Conservation (phyloP, 2,888 invertebrate species). For the Cantharis nigra region DNA sequence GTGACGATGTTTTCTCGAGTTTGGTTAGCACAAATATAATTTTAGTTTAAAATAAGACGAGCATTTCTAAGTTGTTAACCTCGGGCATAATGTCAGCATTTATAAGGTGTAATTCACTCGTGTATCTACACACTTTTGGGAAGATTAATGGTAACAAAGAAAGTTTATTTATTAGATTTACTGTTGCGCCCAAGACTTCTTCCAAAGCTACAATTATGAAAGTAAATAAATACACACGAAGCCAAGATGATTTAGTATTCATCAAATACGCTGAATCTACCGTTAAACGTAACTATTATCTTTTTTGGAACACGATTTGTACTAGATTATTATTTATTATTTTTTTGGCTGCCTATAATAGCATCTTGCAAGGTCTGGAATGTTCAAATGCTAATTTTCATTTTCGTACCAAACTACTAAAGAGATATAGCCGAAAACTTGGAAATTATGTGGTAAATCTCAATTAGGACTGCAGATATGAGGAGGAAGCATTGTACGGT, state of each 20-base stretch:
- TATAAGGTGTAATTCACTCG: not conserved
- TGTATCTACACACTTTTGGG: not conserved
- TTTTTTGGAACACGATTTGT: not conserved
- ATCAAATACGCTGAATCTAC: not conserved
- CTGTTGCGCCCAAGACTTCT: not conserved
- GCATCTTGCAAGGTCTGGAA: not conserved
- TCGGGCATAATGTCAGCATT: not conserved
- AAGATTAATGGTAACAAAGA: not conserved
- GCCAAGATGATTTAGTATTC: not conserved
- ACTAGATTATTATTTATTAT: not conserved
- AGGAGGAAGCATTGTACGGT: not conserved
- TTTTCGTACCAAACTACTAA: not conserved
- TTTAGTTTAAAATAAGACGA: conserved; percentile 7
- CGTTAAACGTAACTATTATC: not conserved
- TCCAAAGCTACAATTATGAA: not conserved
- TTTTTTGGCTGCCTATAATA: not conserved
- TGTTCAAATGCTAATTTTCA: not conserved
- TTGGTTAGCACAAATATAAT: conserved; percentile 10
- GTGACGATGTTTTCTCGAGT: conserved; percentile 3
- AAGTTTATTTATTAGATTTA: not conserved
- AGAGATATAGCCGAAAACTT: not conserved
- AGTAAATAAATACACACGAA: not conserved
- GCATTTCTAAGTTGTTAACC: not conserved
- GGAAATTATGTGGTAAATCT: not conserved
- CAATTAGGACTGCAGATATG: not conserved